A percentile compares a stretch with the other conserved stretches of the same genome.
Evolutionary conservation across 1,140 invertebrate species (phyloP).

Genomic region (Aporrectodea caliginosa): DNA sequence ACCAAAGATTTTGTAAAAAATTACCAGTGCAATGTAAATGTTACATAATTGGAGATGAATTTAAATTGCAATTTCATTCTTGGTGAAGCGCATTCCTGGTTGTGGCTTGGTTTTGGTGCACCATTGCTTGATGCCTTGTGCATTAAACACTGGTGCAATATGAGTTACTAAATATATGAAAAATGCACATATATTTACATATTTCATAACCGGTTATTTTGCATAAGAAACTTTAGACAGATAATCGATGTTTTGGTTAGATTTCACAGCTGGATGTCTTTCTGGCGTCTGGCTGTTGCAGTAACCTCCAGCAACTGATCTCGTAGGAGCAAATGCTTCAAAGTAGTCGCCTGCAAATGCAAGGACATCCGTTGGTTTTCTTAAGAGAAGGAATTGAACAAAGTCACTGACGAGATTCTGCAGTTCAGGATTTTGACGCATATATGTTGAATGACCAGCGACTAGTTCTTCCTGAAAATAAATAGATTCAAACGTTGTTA

Average conservation of each 20-base stretch:
- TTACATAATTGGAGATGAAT: too few species aligned
- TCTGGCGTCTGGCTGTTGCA: background rate
- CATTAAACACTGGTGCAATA: too few species aligned
- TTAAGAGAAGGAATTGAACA: constrained; percentile 44
- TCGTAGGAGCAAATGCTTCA: constrained; percentile 6
- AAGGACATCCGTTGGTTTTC: constrained; percentile 54
- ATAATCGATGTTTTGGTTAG: background rate
- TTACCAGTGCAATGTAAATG: too few species aligned
- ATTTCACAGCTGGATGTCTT: background rate
- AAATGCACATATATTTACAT: too few species aligned
- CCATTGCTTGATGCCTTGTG: too few species aligned
- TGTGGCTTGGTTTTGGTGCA: too few species aligned
- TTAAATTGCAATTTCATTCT: too few species aligned
- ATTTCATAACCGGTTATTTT: too few species aligned
- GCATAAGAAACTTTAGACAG: background rate
- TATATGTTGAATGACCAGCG: constrained; percentile 50
- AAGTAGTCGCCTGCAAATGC: constrained; percentile 55
- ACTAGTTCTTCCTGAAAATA: constrained; percentile 54
- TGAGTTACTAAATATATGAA: too few species aligned
- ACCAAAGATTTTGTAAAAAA: too few species aligned
- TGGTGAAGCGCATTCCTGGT: too few species aligned
- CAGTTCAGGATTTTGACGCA: constrained; percentile 53
- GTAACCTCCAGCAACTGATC: background rate
- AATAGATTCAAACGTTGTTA: too few species aligned
- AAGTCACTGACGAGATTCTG: constrained; percentile 53